Evolutionary conservation across 2,113 vertebrate genomes (phyloP).

Genomic region (Morone chrysops): DNA sequence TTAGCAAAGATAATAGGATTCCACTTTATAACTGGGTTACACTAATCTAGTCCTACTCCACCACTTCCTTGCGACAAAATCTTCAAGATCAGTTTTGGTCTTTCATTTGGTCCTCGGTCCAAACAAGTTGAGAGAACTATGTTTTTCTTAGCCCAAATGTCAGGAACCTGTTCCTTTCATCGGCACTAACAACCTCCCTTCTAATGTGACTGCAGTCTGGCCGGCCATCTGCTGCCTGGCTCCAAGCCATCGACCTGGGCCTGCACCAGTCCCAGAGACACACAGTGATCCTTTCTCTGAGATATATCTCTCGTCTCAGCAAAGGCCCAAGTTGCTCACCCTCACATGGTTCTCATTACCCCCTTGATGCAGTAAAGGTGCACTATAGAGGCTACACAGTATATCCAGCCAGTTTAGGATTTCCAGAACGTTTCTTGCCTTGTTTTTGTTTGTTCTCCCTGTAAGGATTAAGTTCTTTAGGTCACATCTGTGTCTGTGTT

Average conservation of each 20-base stretch:
- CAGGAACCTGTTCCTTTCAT: slow-evolving; percentile 79
- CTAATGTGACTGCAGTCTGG: slow-evolving; percentile 82
- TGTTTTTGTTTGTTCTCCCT: slow-evolving; percentile 60
- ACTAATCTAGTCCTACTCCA: slow-evolving; percentile 23
- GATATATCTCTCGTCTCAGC: slow-evolving; percentile 48
- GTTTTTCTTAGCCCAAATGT: slow-evolving; percentile 58
- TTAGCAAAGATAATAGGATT: slow-evolving; percentile 38
- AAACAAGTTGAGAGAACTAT: slow-evolving; percentile 37
- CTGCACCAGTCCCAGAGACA: slow-evolving; percentile 61
- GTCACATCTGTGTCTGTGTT: slow-evolving; percentile 65
- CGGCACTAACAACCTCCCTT: slow-evolving; percentile 75
- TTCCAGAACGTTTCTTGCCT: slow-evolving; percentile 25
- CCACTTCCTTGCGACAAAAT: neutral
- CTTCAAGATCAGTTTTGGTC: slow-evolving; percentile 15
- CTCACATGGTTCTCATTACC: slow-evolving; percentile 70
- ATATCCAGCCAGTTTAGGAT: slow-evolving; percentile 37
- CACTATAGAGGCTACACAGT: slow-evolving; percentile 33
- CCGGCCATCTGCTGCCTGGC: slow-evolving; percentile 86
- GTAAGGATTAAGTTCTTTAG: slow-evolving; percentile 52
- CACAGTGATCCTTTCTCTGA: slow-evolving; percentile 67
- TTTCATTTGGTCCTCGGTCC: neutral
- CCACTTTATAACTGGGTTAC: slow-evolving; percentile 19
- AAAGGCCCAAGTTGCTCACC: slow-evolving; percentile 30
- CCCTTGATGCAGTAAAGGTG: slow-evolving; percentile 54
- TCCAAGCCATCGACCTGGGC: slow-evolving; percentile 73